A percentile compares a stretch with the other conserved stretches of the same genome.
These are phyloP conservation scores for Tokudaia tokunoshimensis DNA, from an alignment of 2,797 vertebrate genomes.

Conservation along the genomic window DNA sequence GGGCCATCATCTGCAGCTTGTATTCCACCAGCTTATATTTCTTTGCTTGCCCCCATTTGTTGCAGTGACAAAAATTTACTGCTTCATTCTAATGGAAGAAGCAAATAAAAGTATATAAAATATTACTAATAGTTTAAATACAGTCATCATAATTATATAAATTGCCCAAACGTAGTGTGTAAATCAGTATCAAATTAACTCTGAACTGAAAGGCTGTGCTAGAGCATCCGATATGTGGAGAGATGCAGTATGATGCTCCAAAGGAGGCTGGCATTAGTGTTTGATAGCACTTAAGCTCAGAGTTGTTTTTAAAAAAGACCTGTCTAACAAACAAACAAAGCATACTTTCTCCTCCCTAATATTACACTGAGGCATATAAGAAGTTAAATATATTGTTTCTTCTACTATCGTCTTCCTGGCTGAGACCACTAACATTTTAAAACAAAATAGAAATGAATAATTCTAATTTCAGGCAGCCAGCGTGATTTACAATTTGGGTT, in stretches of 20 bases:
- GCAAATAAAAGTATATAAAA: slow-evolving; percentile 33
- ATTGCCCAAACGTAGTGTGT: slow-evolving; percentile 21
- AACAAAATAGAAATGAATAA: neutral
- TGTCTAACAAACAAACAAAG: neutral
- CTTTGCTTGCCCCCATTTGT: neutral
- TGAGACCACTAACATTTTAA: neutral
- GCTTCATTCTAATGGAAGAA: slow-evolving; percentile 7
- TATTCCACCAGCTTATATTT: neutral
- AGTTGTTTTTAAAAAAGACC: neutral
- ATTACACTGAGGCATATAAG: neutral
- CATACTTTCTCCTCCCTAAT: neutral
- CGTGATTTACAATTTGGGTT: neutral
- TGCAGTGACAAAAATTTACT: slow-evolving; percentile 24
- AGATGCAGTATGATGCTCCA: neutral
- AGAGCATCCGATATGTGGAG: neutral
- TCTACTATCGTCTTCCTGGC: neutral
- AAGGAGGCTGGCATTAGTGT: neutral
- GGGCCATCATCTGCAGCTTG: neutral
- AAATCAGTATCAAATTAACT: slow-evolving; percentile 56
- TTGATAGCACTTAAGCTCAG: neutral
- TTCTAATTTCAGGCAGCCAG: neutral
- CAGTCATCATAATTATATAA: neutral
- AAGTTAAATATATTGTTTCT: neutral
- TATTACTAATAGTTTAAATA: slow-evolving; percentile 34
- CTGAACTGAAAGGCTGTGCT: slow-evolving; percentile 38